Evolutionary conservation across 2,113 vertebrate genomes (phyloP).

Genomic region (Thunnus maccoyii): DNA sequence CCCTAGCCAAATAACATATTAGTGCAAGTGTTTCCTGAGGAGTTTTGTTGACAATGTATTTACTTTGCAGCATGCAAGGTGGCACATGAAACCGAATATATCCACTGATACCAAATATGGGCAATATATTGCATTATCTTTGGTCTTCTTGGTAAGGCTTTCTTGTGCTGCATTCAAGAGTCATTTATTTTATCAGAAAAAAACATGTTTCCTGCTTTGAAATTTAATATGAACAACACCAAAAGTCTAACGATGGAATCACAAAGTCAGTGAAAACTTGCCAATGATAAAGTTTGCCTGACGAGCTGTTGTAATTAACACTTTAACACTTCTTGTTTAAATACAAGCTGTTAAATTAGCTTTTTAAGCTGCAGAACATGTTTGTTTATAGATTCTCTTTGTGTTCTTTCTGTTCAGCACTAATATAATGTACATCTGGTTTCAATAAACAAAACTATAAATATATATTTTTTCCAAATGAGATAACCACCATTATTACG

Average conservation of each 20-base stretch:
- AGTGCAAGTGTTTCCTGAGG: background rate
- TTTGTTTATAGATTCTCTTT: constrained; percentile 5
- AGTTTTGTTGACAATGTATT: too few species aligned
- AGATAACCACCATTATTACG: background rate
- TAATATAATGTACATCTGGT: background rate
- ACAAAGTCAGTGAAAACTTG: background rate
- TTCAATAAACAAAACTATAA: constrained; percentile 40
- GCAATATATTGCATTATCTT: too few species aligned
- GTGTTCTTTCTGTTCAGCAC: constrained; percentile 1
- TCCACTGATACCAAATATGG: too few species aligned
- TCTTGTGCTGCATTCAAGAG: too few species aligned
- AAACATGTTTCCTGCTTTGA: background rate
- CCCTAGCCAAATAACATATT: background rate
- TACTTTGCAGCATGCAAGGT: too few species aligned
- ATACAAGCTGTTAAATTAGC: background rate
- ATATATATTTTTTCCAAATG: constrained; percentile 21
- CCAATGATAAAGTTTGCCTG: background rate
- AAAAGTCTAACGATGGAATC: background rate
- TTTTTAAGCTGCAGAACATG: background rate
- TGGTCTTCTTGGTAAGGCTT: too few species aligned
- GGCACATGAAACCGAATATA: too few species aligned
- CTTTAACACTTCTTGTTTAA: background rate
- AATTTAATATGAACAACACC: background rate
- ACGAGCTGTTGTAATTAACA: background rate
- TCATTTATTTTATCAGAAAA: too few species aligned